Conservation (phyloP, 2,113 vertebrate genomes). For the Tupaia chinensis region DNA sequence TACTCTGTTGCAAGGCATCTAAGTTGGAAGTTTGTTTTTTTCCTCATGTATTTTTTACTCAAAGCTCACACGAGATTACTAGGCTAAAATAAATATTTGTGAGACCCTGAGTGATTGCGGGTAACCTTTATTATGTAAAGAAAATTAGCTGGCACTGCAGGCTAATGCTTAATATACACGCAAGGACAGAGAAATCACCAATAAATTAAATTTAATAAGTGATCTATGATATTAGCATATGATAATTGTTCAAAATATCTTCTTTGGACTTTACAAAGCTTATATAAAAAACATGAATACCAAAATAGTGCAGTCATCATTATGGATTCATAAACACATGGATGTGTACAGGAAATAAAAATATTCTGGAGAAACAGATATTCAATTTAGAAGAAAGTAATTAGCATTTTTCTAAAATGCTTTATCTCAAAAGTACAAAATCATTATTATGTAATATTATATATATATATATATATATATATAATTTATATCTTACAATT, state of each 20-base stretch:
- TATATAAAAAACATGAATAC: background rate
- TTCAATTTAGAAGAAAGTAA: background rate
- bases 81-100: conserved; percentile 74
- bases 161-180: conserved; percentile 65
- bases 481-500: background rate
- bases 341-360: conserved; percentile 32
- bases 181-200: conserved; percentile 74
- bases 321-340: background rate
- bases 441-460: background rate
- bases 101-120: conserved; percentile 48
- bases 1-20: conserved; percentile 27
- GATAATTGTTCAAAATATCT: conserved; percentile 74
- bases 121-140: conserved; percentile 75
- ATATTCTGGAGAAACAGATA: background rate
- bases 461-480: no score
- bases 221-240: conserved; percentile 71
- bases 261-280: conserved; percentile 63
- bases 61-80: conserved; percentile 60
- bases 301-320: background rate
- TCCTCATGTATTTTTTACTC: background rate
- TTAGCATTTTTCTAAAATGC: background rate
- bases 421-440: background rate
- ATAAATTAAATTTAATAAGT: conserved; percentile 82
- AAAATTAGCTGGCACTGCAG: conserved; percentile 54
- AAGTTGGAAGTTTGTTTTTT: background rate